These are phyloP conservation scores for Equus przewalskii DNA, from an alignment of 2,113 vertebrate species.

Conservation along the genomic window DNA sequence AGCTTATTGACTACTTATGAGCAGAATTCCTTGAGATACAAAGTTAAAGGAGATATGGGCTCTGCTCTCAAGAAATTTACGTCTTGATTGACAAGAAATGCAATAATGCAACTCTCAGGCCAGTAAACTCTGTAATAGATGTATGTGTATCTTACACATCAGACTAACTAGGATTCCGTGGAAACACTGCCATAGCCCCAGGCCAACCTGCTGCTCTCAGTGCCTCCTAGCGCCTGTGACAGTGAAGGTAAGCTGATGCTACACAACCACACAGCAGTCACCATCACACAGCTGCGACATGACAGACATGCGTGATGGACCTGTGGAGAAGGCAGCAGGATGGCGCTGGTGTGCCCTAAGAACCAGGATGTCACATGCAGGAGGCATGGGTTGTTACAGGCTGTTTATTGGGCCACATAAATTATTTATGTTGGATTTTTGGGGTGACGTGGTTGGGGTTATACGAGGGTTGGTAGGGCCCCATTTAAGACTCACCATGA, in stretches of 20 bases:
- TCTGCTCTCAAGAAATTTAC: neutral
- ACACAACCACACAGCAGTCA: neutral
- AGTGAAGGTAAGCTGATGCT: rapidly evolving
- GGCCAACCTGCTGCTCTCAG: neutral
- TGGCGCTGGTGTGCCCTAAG: rapidly evolving
- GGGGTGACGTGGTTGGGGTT: neutral
- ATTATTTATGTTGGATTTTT: neutral
- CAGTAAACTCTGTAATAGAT: neutral
- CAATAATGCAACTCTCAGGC: neutral
- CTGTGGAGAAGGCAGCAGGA: rapidly evolving
- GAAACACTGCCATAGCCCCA: no score
- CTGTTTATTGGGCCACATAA: neutral
- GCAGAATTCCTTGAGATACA: neutral
- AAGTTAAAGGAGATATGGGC: neutral
- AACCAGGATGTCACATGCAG: neutral
- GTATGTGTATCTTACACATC: neutral
- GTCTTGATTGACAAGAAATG: neutral
- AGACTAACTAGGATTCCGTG: neutral
- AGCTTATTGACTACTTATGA: neutral
- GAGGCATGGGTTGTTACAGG: neutral
- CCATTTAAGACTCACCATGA: neutral
- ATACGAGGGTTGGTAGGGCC: neutral
- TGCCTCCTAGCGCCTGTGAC: neutral
- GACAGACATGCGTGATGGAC: rapidly evolving
- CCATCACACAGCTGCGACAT: neutral